These are phyloP conservation scores for Australoheros facetus DNA, from an alignment of 2,797 vertebrate species.

Conservation along the genomic window DNA sequence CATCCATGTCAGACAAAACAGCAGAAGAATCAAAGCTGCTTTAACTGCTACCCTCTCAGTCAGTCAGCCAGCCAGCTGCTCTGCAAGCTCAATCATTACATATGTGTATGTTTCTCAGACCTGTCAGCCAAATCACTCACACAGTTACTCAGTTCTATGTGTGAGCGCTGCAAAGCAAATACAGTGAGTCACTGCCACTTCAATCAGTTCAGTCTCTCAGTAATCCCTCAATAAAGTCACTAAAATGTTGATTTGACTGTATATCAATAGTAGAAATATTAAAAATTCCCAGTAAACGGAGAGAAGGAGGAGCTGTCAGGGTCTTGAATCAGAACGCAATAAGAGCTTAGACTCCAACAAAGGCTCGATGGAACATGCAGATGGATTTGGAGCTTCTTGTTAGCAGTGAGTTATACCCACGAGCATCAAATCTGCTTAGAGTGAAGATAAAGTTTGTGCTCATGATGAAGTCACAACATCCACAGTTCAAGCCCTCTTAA, in stretches of 20 bases:
- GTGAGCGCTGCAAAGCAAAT: background rate
- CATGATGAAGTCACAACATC: background rate
- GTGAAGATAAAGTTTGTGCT: conserved; percentile 14
- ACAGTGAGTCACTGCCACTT: conserved; percentile 21
- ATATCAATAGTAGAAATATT: conserved; percentile 10
- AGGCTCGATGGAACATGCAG: background rate
- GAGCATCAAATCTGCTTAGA: conserved; percentile 46
- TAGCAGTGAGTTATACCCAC: background rate
- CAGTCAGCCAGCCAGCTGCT: rapidly evolving
- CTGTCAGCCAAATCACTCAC: background rate
- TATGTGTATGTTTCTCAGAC: rapidly evolving
- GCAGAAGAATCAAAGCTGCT: conserved; percentile 27
- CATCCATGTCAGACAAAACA: conserved; percentile 7
- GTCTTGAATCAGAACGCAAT: background rate
- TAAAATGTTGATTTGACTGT: conserved; percentile 11
- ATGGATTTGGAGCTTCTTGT: background rate
- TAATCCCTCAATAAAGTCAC: conserved; percentile 31
- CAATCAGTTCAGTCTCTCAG: background rate
- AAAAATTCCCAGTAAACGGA: background rate
- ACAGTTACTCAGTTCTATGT: background rate
- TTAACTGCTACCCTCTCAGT: conserved; percentile 6
- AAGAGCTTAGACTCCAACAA: background rate
- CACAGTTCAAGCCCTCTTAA: background rate
- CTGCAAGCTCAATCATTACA: background rate
- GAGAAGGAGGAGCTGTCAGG: background rate